Evolutionary conservation across 2,888 invertebrate genomes (phyloP).

Genomic region (Ochlodes sylvanus): DNA sequence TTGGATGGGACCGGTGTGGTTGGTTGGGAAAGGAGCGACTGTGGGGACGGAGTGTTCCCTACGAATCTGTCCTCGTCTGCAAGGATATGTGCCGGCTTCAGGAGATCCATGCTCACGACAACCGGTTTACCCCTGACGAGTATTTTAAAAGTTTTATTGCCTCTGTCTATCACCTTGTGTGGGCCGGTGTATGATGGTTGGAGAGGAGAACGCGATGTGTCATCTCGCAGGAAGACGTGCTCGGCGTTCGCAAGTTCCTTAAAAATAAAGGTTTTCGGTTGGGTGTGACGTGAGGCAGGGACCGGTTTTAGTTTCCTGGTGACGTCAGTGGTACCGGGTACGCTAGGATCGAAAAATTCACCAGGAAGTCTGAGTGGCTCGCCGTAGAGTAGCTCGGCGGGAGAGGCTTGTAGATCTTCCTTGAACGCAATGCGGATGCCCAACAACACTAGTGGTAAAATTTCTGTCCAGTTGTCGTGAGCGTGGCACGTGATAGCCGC

Average conservation of each 20-base stretch:
- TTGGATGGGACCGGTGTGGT: too few species aligned
- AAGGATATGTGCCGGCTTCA: constrained; percentile 2
- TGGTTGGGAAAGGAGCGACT: too few species aligned
- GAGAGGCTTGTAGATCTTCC: constrained; percentile 44
- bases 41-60: too few species aligned
- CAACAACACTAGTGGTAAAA: constrained; percentile 43
- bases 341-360: constrained; percentile 38
- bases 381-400: constrained; percentile 47
- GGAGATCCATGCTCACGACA: not conserved
- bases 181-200: constrained; percentile 9
- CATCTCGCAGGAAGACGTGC: constrained; percentile 12
- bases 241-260: constrained; percentile 43
- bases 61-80: not conserved
- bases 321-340: constrained; percentile 21
- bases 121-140: not conserved
- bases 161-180: constrained; percentile 8
- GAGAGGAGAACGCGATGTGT: constrained; percentile 1
- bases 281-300: constrained; percentile 41
- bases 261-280: constrained; percentile 42
- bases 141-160: constrained; percentile 1
- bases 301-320: constrained; percentile 26
- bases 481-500: constrained; percentile 34
- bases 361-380: constrained; percentile 46
- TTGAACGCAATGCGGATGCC: constrained; percentile 42
- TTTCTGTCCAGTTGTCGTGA: constrained; percentile 40